phyloP scores from a whole-genome alignment of 2,888 invertebrate species.

The Nomada hirtipes region DNA sequence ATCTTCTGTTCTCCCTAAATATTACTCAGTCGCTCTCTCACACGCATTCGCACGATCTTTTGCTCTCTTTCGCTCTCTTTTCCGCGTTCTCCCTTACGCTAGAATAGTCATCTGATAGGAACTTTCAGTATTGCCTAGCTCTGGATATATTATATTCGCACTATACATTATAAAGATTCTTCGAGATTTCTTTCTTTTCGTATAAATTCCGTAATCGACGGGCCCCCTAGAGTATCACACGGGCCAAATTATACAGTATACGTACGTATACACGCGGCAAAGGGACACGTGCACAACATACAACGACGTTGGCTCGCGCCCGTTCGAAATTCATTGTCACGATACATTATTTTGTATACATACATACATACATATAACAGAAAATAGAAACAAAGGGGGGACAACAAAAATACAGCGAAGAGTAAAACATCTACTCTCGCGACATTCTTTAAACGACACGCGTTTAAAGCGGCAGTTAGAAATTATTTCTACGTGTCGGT shows the following conservation, averaged over 20 bases:
- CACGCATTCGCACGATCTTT: constrained; percentile 11
- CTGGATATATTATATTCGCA: constrained; percentile 82
- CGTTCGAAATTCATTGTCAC: constrained; percentile 64
- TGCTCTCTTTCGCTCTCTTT: constrained; percentile 36
- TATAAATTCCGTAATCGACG: constrained; percentile 69
- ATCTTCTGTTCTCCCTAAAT: not conserved
- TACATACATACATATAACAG: not conserved
- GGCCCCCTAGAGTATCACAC: constrained; percentile 83
- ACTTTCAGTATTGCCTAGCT: constrained; percentile 84
- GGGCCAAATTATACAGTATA: constrained; percentile 75
- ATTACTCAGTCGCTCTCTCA: not conserved
- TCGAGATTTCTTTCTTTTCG: constrained; percentile 50
- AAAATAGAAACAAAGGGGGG: not conserved
- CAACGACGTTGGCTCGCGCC: constrained; percentile 55
- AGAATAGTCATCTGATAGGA: constrained; percentile 84
- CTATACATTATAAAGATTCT: constrained; percentile 70
- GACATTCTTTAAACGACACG: no score
- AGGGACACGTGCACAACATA: constrained; percentile 70
- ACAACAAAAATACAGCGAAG: no score
- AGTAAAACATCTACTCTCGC: no score
- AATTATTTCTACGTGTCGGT: no score
- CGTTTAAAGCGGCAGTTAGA: no score
- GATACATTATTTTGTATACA: not conserved
- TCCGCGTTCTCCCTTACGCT: constrained; percentile 74
- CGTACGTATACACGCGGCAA: constrained; percentile 56